phyloP scores from a whole-genome alignment of 2,888 invertebrate species.

The Lasioglossum figueresi region DNA sequence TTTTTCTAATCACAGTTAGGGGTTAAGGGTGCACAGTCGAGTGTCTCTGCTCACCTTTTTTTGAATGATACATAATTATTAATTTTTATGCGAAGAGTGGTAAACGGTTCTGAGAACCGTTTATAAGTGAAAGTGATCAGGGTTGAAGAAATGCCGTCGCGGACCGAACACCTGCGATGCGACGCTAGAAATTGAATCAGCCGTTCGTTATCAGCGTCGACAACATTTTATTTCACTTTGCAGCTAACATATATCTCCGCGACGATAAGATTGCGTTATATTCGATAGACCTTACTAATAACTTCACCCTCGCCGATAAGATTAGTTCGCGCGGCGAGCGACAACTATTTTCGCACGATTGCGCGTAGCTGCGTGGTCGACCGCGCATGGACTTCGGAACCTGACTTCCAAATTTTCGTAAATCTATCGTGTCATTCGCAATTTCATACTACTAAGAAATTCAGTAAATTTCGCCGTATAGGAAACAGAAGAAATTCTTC shows the following conservation, averaged over 20 bases:
- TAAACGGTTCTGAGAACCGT: background rate
- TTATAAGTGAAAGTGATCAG: background rate
- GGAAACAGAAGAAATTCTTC: background rate
- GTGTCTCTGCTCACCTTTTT: background rate
- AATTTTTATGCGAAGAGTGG: background rate
- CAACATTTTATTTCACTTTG: constrained; percentile 37
- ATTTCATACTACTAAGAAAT: background rate
- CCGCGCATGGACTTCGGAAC: background rate
- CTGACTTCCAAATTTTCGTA: background rate
- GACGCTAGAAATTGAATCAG: background rate
- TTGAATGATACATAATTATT: background rate
- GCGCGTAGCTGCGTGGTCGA: constrained; percentile 18
- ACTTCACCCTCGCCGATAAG: constrained; percentile 58
- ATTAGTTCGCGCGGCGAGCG: constrained; percentile 40
- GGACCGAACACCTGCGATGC: constrained; percentile 8
- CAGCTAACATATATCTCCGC: constrained; percentile 18
- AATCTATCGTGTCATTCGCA: background rate
- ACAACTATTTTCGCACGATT: constrained; percentile 48
- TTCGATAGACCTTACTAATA: constrained; percentile 50
- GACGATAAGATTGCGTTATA: constrained; percentile 52
- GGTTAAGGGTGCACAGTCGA: background rate
- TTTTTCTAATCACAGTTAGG: background rate
- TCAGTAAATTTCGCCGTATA: background rate
- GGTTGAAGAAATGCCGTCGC: background rate
- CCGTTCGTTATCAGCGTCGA: constrained; percentile 1